A percentile compares a stretch with the other conserved stretches of the same genome.
Evolutionary conservation across 2,113 vertebrate genomes (phyloP).

Genomic region (Brienomyrus brachyistius): DNA sequence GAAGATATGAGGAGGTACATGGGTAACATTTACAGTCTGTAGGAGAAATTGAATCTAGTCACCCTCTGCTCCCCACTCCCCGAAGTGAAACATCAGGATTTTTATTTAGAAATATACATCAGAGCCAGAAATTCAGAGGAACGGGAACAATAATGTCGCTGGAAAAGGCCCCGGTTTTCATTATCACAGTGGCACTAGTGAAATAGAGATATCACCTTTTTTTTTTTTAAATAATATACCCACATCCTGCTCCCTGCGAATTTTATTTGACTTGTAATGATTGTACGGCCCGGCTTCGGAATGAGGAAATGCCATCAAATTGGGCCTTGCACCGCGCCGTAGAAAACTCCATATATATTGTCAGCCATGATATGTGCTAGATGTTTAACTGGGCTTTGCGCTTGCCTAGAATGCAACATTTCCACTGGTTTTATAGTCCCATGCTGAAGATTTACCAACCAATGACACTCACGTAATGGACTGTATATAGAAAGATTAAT

Average conservation of each 20-base stretch:
- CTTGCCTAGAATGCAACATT: neutral
- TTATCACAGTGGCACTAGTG: conserved; percentile 1
- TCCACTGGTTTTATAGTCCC: conserved; percentile 2
- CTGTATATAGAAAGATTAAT: conserved; percentile 10
- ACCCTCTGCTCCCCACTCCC: neutral
- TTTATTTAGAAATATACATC: conserved; percentile 5
- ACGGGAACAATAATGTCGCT: neutral
- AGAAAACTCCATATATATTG: conserved; percentile 10
- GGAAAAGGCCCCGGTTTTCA: conserved; percentile 7
- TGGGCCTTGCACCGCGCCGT: neutral
- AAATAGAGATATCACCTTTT: conserved; percentile 4
- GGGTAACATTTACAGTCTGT: neutral
- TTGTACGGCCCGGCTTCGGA: neutral
- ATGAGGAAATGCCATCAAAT: neutral
- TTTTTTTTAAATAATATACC: neutral
- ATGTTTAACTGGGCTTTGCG: conserved; percentile 9
- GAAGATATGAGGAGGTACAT: neutral
- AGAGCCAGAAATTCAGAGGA: neutral
- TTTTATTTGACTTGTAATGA: conserved; percentile 21
- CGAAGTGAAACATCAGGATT: neutral
- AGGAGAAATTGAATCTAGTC: neutral
- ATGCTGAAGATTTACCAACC: conserved; percentile 8
- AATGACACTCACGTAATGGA: neutral
- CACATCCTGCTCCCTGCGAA: neutral
- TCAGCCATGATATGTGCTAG: neutral